These are phyloP conservation scores for Plusia festucae DNA, from an alignment of 2,888 invertebrate species.

Conservation along the genomic window DNA sequence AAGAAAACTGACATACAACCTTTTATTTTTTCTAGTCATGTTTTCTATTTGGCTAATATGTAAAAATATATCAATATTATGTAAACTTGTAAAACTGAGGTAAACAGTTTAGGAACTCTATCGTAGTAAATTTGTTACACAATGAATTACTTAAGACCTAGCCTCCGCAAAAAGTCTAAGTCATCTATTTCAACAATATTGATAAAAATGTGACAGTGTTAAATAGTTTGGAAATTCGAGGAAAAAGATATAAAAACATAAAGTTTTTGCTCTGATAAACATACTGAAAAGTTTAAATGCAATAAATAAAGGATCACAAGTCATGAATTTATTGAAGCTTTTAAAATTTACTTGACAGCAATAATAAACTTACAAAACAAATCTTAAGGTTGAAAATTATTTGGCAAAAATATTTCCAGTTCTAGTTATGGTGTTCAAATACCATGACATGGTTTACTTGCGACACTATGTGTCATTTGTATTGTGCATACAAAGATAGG, in stretches of 20 bases:
- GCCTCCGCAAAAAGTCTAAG: no score
- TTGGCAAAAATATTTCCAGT: slow-evolving; percentile 34
- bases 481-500: slow-evolving; percentile 45
- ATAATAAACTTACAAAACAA: background rate
- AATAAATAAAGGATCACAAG: slow-evolving; percentile 18
- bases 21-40: no score
- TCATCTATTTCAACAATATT: background rate
- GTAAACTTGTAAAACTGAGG: no score
- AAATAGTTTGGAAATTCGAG: background rate
- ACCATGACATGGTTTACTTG: slow-evolving; percentile 65
- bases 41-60: no score
- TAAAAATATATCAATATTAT: no score
- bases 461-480: slow-evolving; percentile 52
- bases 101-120: no score
- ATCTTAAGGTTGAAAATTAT: slow-evolving; percentile 18
- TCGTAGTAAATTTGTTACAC: no score
- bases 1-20: no score
- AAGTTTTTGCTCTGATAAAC: slow-evolving; percentile 34
- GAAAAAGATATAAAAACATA: slow-evolving; percentile 7
- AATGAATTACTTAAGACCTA: no score
- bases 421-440: slow-evolving; percentile 62
- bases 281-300: slow-evolving; percentile 23
- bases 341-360: background rate
- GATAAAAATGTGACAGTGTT: background rate
- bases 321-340: slow-evolving; percentile 31